Base-by-base conservation (phyloP, 2,797 vertebrate species). In the Paratrypauchen microcephalus region DNA sequence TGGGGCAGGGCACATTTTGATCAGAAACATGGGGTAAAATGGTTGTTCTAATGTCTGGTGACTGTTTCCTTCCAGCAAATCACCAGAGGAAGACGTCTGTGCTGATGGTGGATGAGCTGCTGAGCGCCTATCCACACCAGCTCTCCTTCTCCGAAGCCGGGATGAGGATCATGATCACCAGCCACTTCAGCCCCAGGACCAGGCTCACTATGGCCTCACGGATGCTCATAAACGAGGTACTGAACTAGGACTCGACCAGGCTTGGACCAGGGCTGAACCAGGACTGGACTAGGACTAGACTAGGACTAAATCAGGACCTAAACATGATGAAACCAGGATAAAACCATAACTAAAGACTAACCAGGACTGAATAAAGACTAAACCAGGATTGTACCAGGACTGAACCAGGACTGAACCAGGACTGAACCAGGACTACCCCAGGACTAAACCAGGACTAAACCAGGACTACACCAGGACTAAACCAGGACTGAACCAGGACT, bases 131-230 rank as follows among this genome's bases (percentile, higher is more conserved):
- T 83, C 97, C 97, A 58, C 97, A 98, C 86, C 97, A 98, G 92
- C 95, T 99, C 69, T 94, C 96, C 2, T 99, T 99, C 90, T 98
- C 97, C 0, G 97, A 99, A 88, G 98, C 97, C 39, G 96, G 98
- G 41, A 95, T 99, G 88, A 94, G 98, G 80, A 97, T 99, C 89
- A 99, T 99, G 98, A 99, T 99, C 90, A 99, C 98, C 69, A 98
- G 94, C 79, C 97, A 99, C 86, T 99, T 99, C 74, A 97, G 96
- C 52, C 97, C 98, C 3, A 95, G 95, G 83, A 99, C 98, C 62
- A 94, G 98, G 23, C 97, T 99, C 80, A 96, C 97, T 79, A 99
- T 99, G 98, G 98, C 98, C 74, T 99, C 97, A 23, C 94, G 97
- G n/a, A 98, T 99, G 97, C 86, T 99, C 70, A 99, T 99, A 90